Evolutionary conservation across 2,888 invertebrate genomes (phyloP).

Genomic region (Calameuta pallipes): DNA sequence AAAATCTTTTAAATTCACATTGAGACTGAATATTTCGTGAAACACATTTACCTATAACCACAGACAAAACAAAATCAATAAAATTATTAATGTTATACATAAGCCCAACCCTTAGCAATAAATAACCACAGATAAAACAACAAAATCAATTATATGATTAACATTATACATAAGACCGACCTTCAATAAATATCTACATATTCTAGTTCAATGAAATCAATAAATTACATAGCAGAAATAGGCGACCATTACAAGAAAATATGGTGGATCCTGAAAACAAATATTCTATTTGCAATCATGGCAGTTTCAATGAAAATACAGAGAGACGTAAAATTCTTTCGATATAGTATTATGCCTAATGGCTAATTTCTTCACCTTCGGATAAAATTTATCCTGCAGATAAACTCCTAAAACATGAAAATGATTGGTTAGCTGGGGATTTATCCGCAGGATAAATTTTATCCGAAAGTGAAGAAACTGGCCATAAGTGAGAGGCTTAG

Average conservation of each 20-base stretch:
- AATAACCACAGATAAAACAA: not conserved
- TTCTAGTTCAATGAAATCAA: no score
- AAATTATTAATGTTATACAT: not conserved
- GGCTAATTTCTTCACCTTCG: no score
- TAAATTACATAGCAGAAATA: no score
- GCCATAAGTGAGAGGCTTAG: not conserved
- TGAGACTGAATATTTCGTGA: not conserved
- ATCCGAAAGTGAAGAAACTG: no score
- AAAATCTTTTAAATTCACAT: not conserved
- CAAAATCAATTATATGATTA: not conserved
- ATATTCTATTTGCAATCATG: no score
- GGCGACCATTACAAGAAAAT: no score
- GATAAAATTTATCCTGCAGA: no score
- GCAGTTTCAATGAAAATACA: not conserved
- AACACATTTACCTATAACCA: not conserved
- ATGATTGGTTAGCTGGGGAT: no score
- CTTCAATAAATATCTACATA: no score
- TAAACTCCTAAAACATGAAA: no score
- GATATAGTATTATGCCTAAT: not conserved
- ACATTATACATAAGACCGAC: not conserved
- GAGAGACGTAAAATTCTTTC: not conserved
- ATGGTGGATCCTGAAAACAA: no score
- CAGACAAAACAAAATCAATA: not conserved
- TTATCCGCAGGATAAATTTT: no score
- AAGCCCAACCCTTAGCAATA: not conserved